These are phyloP conservation scores for Pseudomugil tenellus DNA, from an alignment of 2,797 vertebrate genomes.

Conservation along the genomic window DNA sequence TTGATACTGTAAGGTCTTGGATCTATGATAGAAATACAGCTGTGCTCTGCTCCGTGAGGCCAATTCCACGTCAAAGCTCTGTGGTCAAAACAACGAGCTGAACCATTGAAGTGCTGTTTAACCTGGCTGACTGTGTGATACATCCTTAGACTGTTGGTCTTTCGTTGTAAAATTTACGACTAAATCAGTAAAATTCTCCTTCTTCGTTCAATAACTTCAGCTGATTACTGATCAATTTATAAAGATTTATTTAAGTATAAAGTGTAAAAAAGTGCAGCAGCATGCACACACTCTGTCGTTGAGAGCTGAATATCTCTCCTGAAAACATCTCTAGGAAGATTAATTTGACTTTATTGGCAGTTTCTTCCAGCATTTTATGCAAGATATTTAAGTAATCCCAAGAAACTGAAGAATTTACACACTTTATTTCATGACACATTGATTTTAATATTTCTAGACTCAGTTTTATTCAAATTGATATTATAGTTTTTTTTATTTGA, in stretches of 20 bases:
- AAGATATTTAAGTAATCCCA: slow-evolving; percentile 20
- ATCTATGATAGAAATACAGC: slow-evolving; percentile 72
- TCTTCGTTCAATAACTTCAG: slow-evolving; percentile 7
- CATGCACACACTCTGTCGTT: neutral
- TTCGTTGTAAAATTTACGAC: slow-evolving; percentile 38
- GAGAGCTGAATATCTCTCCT: neutral
- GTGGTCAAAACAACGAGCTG: slow-evolving; percentile 49
- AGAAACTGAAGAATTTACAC: slow-evolving; percentile 17
- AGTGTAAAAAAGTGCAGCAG: slow-evolving; percentile 2
- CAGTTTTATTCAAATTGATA: slow-evolving; percentile 21
- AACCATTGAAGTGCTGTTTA: slow-evolving; percentile 63
- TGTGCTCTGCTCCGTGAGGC: slow-evolving; percentile 45
- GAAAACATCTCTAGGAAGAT: slow-evolving; percentile 28
- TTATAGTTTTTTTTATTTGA: slow-evolving; percentile 10
- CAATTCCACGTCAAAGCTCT: slow-evolving; percentile 54
- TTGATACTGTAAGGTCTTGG: slow-evolving; percentile 70
- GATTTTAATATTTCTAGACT: slow-evolving; percentile 19
- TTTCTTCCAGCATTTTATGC: slow-evolving; percentile 20
- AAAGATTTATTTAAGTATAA: slow-evolving; percentile 24
- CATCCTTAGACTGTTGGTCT: slow-evolving; percentile 30
- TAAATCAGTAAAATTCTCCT: slow-evolving; percentile 26
- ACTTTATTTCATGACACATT: slow-evolving; percentile 29
- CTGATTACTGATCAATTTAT: slow-evolving; percentile 23
- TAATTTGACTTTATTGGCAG: slow-evolving; percentile 21
- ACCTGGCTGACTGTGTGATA: slow-evolving; percentile 42